Evolutionary conservation across 2,797 vertebrate genomes (phyloP).

Genomic region (Florisuga fusca): DNA sequence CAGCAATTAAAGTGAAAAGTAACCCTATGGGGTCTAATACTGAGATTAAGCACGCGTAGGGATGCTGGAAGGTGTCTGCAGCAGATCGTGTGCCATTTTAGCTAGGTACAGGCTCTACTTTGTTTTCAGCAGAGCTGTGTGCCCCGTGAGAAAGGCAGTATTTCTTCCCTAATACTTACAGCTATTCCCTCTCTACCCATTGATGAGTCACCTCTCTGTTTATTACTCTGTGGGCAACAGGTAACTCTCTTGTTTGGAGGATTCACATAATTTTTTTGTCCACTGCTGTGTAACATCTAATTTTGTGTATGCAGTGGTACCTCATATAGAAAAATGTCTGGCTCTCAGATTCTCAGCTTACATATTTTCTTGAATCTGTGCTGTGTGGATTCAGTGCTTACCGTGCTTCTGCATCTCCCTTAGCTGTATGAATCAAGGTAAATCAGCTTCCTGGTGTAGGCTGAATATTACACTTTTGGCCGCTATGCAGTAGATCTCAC

Average conservation of each 20-base stretch:
- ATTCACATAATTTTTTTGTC: neutral
- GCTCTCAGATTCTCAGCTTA: neutral
- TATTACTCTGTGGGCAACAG: neutral
- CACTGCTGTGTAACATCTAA: neutral
- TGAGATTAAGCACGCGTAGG: neutral
- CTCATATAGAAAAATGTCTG: neutral
- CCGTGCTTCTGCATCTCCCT: neutral
- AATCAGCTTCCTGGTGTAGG: neutral
- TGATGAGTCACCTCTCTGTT: neutral
- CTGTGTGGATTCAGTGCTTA: neutral
- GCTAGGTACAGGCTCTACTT: neutral
- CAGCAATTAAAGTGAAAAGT: neutral
- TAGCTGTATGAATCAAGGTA: neutral
- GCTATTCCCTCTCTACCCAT: neutral
- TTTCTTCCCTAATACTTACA: neutral
- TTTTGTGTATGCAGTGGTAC: neutral
- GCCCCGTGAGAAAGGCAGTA: neutral
- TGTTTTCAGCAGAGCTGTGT: neutral
- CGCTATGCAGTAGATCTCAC: neutral
- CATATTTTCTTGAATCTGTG: neutral
- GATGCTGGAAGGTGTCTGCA: neutral
- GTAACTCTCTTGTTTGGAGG: neutral
- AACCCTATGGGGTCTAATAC: fast-evolving
- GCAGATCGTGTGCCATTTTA: neutral
- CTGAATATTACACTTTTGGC: neutral